Percentiles rank a stretch among this genome's conserved stretches.
phyloP scores from a whole-genome alignment of 1,140 invertebrate genomes.

The Lamellibrachia luymesi region DNA sequence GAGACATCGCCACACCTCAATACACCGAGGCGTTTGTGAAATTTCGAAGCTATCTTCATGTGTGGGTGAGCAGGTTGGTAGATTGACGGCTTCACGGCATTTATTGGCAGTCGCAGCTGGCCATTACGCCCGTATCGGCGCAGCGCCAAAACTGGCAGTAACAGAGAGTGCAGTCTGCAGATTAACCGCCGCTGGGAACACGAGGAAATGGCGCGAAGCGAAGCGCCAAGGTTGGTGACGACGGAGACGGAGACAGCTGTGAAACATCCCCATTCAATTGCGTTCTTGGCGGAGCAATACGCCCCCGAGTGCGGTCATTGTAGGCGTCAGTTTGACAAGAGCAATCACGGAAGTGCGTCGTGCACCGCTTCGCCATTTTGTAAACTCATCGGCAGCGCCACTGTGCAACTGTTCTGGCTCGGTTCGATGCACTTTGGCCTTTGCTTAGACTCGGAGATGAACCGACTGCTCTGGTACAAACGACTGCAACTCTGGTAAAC shows the following conservation, averaged over 20 bases:
- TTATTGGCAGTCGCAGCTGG: not conserved
- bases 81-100: not conserved
- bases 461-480: not conserved
- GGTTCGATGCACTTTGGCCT: not conserved
- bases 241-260: not conserved
- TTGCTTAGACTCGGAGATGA: not conserved
- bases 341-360: not conserved
- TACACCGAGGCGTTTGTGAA: no score
- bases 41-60: not conserved
- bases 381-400: no score
- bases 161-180: not conserved
- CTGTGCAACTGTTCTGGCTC: not conserved
- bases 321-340: not conserved
- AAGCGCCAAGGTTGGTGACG: not conserved
- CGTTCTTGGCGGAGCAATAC: not conserved
- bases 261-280: not conserved
- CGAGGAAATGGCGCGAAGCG: conserved; percentile 2
- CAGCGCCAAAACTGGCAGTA: not conserved
- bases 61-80: not conserved
- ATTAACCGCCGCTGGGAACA: not conserved
- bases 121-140: not conserved
- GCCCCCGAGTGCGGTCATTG: not conserved
- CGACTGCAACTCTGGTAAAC: not conserved
- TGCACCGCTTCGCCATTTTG: not conserved
- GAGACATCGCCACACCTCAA: no score